Conservation (phyloP, 1,140 invertebrate species). For the Bombus breviceps region DNA sequence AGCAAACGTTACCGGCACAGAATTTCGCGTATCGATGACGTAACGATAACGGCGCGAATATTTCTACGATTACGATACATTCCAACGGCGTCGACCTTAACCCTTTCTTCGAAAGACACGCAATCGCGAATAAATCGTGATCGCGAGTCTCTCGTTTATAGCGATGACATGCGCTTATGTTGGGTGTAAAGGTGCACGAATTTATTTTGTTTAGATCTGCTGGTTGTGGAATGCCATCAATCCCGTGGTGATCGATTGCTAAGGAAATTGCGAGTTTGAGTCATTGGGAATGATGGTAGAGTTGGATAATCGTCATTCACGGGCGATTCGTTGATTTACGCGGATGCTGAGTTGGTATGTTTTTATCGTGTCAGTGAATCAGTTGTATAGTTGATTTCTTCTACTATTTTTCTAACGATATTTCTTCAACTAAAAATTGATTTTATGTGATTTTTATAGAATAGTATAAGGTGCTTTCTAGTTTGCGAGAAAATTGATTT, state of each 20-base stretch:
- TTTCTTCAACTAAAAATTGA: neutral
- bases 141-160: slow-evolving; percentile 38
- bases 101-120: slow-evolving; percentile 54
- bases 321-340: neutral
- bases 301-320: neutral
- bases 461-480: no score
- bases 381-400: neutral
- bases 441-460: neutral
- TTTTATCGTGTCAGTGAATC: neutral
- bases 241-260: slow-evolving; percentile 2
- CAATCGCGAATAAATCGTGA: slow-evolving; percentile 58
- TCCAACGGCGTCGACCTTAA: slow-evolving; percentile 45
- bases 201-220: slow-evolving; percentile 1
- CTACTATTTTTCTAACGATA: no score
- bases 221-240: neutral
- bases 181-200: neutral
- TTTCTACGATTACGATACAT: slow-evolving; percentile 48
- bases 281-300: neutral
- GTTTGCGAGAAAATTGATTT: no score
- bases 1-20: no score
- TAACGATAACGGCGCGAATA: slow-evolving; percentile 60
- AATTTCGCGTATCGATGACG: slow-evolving; percentile 37
- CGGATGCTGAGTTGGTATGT: no score
- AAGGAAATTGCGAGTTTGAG: neutral
- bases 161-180: slow-evolving; percentile 39